phyloP scores from a whole-genome alignment of 2,113 vertebrate genomes.

The Solenodon paradoxus region DNA sequence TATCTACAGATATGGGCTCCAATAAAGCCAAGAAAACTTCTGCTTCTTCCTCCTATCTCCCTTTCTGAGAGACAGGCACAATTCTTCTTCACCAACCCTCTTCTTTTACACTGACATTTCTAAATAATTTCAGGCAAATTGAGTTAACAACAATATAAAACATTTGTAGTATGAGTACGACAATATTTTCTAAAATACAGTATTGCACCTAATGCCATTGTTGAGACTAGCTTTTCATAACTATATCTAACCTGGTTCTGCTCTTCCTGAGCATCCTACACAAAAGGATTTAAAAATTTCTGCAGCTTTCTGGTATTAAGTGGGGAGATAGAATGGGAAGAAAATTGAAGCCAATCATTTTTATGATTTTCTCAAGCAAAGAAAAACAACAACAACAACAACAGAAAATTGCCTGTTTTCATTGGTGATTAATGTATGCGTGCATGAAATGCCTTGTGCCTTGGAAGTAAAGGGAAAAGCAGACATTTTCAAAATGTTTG shows the following conservation, averaged over 20 bases:
- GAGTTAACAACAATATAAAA: background rate
- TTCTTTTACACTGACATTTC: background rate
- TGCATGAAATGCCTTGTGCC: background rate
- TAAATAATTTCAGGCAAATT: background rate
- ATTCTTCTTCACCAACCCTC: background rate
- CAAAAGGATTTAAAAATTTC: background rate
- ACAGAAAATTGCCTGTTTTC: background rate
- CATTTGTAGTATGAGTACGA: background rate
- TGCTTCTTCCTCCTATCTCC: background rate
- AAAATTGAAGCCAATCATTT: background rate
- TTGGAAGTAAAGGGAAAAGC: background rate
- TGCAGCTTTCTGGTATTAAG: background rate
- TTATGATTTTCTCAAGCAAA: background rate
- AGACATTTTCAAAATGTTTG: background rate
- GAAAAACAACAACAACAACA: background rate
- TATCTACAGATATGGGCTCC: background rate
- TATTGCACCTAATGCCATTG: background rate
- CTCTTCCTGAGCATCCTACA: background rate
- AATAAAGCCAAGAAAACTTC: background rate
- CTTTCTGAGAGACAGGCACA: background rate
- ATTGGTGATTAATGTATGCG: background rate
- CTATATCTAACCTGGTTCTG: background rate
- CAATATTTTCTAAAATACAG: background rate
- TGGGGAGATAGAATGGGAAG: rapidly evolving
- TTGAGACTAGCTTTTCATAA: background rate